Base-by-base conservation (phyloP, 2,888 invertebrate genomes). In the Nymphalis urticae region DNA sequence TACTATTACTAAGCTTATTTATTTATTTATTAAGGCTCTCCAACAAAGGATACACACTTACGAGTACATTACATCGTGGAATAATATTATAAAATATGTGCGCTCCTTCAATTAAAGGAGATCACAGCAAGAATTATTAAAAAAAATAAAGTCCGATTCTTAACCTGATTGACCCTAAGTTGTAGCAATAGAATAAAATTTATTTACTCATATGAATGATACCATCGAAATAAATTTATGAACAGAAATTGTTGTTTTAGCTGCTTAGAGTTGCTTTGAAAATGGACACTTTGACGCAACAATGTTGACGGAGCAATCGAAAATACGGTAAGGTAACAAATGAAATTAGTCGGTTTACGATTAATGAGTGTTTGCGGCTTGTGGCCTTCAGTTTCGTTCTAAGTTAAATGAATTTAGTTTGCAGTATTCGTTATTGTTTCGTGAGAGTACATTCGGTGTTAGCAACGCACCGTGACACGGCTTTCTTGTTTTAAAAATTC, bases 351-450 rank as follows among this genome's bases (percentile, higher is more conserved):
- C 53, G 65, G 27, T 69, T 47, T 64, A 17, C 64, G 61, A 70
- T 68, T 75, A 72, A 73, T 70, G 71, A 70, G 65, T 69, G 67
- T 69, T 71, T 72, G 63, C 59, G 72, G 72, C 58, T 65, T 60
- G 65, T 53, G 58, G 61, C 48, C 51, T 50, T 58, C 50, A 61
- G 65, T 42, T 67, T 27, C 69, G 56, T 48, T 64, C 69, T 50
- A 67, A 75, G 69, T 75, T 75, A 71, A 72, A 73, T 73, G 65
- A 73, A 75, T 73, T 72, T 69, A 75, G 70, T 68, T 73, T 24
- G 54, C 32, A 58, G 62, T 60, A 69, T 54, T 48, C 24, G 32
- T 65, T 64, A 63, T 72, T 70, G 68, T 69, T 64, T 32, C 19
- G 48, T 61, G 36, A 61, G 42, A 27, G 16, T 2, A 48, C 48